Conservation (phyloP, 1,140 invertebrate genomes). For the Hylaeus volcanicus region DNA sequence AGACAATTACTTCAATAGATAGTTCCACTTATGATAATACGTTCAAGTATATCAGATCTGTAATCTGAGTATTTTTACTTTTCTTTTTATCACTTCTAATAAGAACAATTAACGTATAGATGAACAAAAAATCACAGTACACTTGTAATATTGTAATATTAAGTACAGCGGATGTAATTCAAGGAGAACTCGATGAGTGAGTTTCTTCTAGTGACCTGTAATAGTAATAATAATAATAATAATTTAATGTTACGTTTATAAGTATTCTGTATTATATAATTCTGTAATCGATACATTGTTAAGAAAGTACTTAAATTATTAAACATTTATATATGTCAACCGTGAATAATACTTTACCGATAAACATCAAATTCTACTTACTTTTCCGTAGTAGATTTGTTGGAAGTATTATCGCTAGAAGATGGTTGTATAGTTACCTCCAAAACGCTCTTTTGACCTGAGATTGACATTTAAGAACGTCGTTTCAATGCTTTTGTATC, state of each 20-base stretch:
- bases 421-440: constrained; percentile 58
- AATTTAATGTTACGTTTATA: constrained; percentile 1
- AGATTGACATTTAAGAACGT: constrained; percentile 8
- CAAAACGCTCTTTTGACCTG: constrained; percentile 66
- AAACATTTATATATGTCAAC: background rate
- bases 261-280: background rate
- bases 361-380: constrained; percentile 57
- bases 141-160: constrained; percentile 35
- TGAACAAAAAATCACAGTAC: constrained; percentile 58
- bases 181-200: constrained; percentile 34
- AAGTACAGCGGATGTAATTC: constrained; percentile 30
- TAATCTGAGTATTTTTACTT: constrained; percentile 9
- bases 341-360: background rate
- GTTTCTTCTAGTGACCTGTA: constrained; percentile 50
- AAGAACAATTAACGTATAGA: constrained; percentile 41
- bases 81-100: constrained; percentile 20
- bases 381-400: constrained; percentile 67
- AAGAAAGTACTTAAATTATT: background rate
- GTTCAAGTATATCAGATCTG: constrained; percentile 19
- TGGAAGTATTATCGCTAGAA: constrained; percentile 57
- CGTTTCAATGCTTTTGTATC: constrained; percentile 10
- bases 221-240: constrained; percentile 8
- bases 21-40: constrained; percentile 24
- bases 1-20: constrained; percentile 3
- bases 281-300: background rate